phyloP scores from a whole-genome alignment of 2,113 vertebrate species.

The Takifugu bimaculatus region DNA sequence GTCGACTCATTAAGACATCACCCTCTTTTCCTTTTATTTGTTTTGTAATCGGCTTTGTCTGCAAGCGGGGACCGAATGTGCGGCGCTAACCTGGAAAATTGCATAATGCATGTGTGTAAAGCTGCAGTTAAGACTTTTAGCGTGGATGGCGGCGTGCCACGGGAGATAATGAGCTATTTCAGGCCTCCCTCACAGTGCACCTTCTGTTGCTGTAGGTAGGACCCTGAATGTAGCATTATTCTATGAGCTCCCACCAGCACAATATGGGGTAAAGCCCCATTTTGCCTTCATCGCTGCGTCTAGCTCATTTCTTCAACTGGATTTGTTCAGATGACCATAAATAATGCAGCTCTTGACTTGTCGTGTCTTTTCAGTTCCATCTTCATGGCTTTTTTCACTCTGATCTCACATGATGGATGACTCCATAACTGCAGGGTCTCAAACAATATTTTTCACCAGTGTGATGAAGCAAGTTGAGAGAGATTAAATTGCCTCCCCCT shows the following conservation, averaged over 20 bases:
- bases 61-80: conserved; percentile 32
- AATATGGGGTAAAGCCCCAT: conserved; percentile 13
- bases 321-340: conserved; percentile 36
- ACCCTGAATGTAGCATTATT: conserved; percentile 21
- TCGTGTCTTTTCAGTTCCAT: conserved; percentile 5
- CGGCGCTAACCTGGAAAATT: conserved; percentile 26
- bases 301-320: conserved; percentile 3
- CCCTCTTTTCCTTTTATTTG: conserved; percentile 64
- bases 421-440: conserved; percentile 11
- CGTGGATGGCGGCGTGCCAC: conserved; percentile 32
- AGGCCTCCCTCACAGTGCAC: conserved; percentile 35
- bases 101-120: conserved; percentile 34
- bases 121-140: conserved; percentile 42
- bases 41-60: conserved; percentile 63
- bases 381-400: conserved; percentile 7
- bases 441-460: conserved; percentile 3
- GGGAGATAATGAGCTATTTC: conserved; percentile 62
- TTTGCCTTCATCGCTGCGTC: conserved; percentile 24
- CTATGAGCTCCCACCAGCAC: conserved; percentile 19
- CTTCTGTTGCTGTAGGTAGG: conserved; percentile 33
- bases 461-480: conserved; percentile 8
- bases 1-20: conserved; percentile 74
- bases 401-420: conserved; percentile 16
- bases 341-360: conserved; percentile 34
- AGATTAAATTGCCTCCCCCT: conserved; percentile 16